Conservation (phyloP, 2,797 vertebrate genomes). For the Erethizon dorsatum region DNA sequence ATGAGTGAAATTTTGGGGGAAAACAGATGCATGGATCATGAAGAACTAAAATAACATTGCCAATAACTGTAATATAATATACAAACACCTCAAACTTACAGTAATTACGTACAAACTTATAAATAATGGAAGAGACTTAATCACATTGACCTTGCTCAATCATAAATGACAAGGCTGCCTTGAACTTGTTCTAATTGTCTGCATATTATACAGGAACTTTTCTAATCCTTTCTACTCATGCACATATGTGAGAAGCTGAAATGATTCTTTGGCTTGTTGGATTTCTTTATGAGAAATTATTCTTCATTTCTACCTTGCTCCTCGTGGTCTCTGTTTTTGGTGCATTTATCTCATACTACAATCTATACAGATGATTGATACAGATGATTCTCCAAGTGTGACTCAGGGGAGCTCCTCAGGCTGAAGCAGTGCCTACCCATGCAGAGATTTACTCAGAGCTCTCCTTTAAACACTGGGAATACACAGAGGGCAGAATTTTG, state of each 20-base stretch:
- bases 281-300: constrained; percentile 48
- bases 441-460: background rate
- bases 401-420: background rate
- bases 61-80: constrained; percentile 68
- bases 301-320: background rate
- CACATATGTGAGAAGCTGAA: background rate
- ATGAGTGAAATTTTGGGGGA: constrained; percentile 62
- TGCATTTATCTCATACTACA: background rate
- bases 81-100: constrained; percentile 75
- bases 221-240: constrained; percentile 23
- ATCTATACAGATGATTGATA: background rate
- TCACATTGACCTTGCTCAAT: constrained; percentile 83
- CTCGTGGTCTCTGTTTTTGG: background rate
- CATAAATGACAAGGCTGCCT: constrained; percentile 73
- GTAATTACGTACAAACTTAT: constrained; percentile 79
- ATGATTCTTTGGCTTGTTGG: background rate
- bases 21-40: constrained; percentile 73
- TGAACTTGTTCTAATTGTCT: constrained; percentile 74
- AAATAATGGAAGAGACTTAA: constrained; percentile 83
- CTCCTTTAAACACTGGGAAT: background rate
- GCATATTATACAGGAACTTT: constrained; percentile 72
- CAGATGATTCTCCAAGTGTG: background rate
- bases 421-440: background rate
- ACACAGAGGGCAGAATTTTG: background rate
- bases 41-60: constrained; percentile 75